Evolutionary conservation across 2,113 vertebrate genomes (phyloP).

Genomic region (Sclerurus mexicanus): DNA sequence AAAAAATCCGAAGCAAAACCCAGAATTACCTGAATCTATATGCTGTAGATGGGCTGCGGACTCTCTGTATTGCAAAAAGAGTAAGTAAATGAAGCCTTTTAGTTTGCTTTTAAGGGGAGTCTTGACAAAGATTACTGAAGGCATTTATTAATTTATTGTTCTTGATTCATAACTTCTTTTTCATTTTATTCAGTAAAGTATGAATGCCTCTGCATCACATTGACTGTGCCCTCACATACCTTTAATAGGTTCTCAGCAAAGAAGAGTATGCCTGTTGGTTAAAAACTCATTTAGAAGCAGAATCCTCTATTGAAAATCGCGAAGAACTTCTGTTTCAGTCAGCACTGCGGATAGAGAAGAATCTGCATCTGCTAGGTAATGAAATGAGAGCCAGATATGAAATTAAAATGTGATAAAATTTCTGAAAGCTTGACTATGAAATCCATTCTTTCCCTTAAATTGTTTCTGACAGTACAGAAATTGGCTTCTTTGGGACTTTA

Average conservation of each 20-base stretch:
- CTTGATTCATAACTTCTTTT: slow-evolving; percentile 8
- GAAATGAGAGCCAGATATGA: neutral
- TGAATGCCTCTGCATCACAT: neutral
- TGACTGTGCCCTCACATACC: neutral
- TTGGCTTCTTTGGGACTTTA: neutral
- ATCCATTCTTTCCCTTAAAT: neutral
- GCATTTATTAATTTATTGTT: neutral
- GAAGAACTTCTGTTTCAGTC: slow-evolving; percentile 93
- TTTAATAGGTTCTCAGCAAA: slow-evolving; percentile 84
- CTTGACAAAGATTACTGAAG: slow-evolving; percentile 9
- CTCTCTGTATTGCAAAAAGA: slow-evolving; percentile 96
- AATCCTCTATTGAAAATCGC: slow-evolving; percentile 88
- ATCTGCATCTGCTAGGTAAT: slow-evolving; percentile 92
- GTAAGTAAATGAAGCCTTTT: slow-evolving; percentile 67
- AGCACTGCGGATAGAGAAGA: slow-evolving; percentile 87
- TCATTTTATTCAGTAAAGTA: slow-evolving; percentile 7
- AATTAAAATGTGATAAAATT: slow-evolving; percentile 17
- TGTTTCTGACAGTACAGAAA: slow-evolving; percentile 18
- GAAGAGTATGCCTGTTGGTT: slow-evolving; percentile 95
- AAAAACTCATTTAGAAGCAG: slow-evolving; percentile 89
- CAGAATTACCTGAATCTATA: slow-evolving; percentile 94
- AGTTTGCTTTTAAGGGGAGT: neutral
- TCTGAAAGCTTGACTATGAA: slow-evolving; percentile 11
- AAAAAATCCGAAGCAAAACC: slow-evolving; percentile 89
- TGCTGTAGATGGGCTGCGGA: slow-evolving; percentile 89